Evolutionary conservation across 2,113 vertebrate species (phyloP).

Genomic region (Felis chaus): DNA sequence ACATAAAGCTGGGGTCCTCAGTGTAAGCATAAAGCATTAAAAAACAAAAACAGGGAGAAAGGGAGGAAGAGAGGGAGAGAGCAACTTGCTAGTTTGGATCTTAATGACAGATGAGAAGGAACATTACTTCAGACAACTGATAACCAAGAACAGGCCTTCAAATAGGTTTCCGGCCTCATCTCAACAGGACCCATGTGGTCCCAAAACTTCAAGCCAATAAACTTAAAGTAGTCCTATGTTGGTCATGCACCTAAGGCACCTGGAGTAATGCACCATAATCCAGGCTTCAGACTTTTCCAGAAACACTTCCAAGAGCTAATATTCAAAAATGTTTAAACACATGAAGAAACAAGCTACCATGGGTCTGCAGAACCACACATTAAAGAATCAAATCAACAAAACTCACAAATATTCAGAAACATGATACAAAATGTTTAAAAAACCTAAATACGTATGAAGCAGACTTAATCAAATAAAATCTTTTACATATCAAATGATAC

Average conservation of each 20-base stretch:
- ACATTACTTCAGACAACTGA: not conserved
- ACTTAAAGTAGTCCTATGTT: not conserved
- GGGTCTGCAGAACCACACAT: not conserved
- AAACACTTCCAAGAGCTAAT: not conserved
- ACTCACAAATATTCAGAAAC: not conserved
- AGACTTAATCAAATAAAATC: not conserved
- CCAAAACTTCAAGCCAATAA: not conserved
- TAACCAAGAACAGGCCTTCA: not conserved
- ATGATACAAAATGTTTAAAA: not conserved
- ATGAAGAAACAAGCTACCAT: not conserved
- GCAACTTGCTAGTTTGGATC: not conserved
- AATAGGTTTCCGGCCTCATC: not conserved
- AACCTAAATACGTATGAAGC: not conserved
- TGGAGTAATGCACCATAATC: not conserved
- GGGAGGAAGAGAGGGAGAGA: not conserved
- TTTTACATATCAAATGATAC: not conserved
- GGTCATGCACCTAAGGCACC: not conserved
- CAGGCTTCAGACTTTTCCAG: not conserved
- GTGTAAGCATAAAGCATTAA: not conserved
- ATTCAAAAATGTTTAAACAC: not conserved
- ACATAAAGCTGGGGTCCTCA: not conserved
- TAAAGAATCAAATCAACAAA: not conserved
- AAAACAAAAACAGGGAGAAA: not conserved
- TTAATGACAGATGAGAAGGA: not conserved
- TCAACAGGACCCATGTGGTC: not conserved